A percentile compares a stretch with the other conserved stretches of the same genome.
Evolutionary conservation across 2,113 vertebrate species (phyloP).

Genomic region (Dasyornis broadbenti): DNA sequence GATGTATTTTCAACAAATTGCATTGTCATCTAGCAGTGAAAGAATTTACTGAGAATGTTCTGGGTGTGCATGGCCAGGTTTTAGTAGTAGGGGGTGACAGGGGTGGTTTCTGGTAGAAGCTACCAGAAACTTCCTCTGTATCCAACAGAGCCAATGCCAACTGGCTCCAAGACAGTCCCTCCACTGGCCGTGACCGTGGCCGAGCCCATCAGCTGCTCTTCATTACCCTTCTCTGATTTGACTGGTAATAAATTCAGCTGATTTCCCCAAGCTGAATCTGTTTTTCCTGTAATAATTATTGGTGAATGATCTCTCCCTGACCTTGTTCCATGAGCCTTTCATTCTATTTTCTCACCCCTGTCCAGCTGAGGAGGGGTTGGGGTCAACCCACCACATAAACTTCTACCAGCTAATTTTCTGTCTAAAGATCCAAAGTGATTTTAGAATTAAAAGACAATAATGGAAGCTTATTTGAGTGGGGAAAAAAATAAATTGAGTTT

Average conservation of each 20-base stretch:
- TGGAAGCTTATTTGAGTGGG: background rate
- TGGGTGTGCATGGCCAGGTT: background rate
- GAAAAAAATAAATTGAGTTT: background rate
- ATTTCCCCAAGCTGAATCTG: background rate
- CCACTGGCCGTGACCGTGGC: background rate
- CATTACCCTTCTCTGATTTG: background rate
- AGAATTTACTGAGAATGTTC: background rate
- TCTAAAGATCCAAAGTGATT: background rate
- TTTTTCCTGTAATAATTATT: background rate
- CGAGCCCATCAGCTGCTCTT: background rate
- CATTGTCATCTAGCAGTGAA: background rate
- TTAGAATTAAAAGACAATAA: background rate
- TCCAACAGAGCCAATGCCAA: background rate
- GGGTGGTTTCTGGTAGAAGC: background rate
- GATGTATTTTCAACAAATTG: background rate
- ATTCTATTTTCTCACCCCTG: background rate
- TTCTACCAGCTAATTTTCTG: background rate
- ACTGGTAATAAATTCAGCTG: background rate
- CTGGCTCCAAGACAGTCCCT: fast-evolving
- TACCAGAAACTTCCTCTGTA: background rate
- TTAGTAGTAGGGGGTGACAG: background rate
- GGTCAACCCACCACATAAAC: background rate
- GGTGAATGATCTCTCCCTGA: background rate
- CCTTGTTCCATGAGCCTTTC: background rate
- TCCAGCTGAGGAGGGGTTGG: background rate